phyloP scores from a whole-genome alignment of 2,113 vertebrate species.

The Pachyramphus minor region DNA sequence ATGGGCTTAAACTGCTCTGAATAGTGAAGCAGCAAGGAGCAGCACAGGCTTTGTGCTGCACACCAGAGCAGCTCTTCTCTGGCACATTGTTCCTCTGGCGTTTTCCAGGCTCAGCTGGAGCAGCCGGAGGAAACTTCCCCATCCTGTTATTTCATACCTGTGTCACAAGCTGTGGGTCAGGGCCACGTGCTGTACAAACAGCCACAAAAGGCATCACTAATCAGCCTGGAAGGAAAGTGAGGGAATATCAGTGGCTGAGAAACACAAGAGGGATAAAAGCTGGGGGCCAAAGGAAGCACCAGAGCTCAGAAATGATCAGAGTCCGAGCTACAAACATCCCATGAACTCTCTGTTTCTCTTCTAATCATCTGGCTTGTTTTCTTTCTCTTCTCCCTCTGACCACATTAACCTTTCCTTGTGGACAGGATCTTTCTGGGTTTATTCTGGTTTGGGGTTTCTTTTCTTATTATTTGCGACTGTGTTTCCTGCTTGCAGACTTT shows the following conservation, averaged over 20 bases:
- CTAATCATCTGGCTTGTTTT: background rate
- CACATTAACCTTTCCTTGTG: background rate
- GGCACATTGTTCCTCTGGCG: background rate
- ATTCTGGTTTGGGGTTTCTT: background rate
- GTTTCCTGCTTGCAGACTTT: background rate
- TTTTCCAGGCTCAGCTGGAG: background rate
- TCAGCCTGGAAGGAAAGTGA: background rate
- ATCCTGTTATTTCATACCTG: background rate
- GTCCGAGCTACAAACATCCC: background rate
- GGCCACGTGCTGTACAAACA: fast-evolving
- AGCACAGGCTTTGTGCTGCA: background rate
- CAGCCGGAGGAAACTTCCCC: background rate
- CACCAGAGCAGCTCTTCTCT: background rate
- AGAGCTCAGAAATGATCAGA: background rate
- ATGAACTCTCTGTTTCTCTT: background rate
- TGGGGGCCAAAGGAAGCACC: background rate
- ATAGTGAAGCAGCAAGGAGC: background rate
- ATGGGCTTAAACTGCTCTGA: background rate
- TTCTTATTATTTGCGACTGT: background rate
- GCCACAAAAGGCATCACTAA: background rate
- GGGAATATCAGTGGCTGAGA: background rate
- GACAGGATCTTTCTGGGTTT: background rate
- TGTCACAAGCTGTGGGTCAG: background rate
- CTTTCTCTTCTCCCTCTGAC: background rate
- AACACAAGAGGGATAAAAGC: background rate